A percentile compares a stretch with the other conserved stretches of the same genome.
Conservation (phyloP, 2,888 invertebrate genomes). For the Prenolepis imparis region DNA sequence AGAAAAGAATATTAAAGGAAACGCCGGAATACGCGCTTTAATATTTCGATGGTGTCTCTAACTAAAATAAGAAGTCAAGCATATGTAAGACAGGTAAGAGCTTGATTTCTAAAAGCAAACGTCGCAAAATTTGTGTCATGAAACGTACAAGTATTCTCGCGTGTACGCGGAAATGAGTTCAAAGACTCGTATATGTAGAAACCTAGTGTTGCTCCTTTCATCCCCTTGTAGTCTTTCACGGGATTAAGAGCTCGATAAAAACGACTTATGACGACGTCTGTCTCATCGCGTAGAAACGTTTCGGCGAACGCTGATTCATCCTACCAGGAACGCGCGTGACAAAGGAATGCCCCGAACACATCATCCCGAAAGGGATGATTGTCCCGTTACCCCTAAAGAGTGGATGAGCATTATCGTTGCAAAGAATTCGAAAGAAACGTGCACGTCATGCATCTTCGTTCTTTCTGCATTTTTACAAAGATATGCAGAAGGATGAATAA, state of each 20-base stretch:
- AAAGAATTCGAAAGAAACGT: conserved; percentile 28
- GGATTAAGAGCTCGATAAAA: conserved; percentile 57
- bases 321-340: conserved; percentile 7
- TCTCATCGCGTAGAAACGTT: conserved; percentile 25
- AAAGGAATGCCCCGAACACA: conserved; percentile 38
- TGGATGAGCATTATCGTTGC: conserved; percentile 18
- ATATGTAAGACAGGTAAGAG: conserved; percentile 23
- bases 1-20: conserved; percentile 74
- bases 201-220: conserved; percentile 1
- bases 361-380: conserved; percentile 48
- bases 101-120: conserved; percentile 61
- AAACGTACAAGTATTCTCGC: conserved; percentile 30
- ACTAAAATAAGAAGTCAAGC: conserved; percentile 30
- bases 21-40: conserved; percentile 68
- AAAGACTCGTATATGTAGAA: conserved; percentile 36
- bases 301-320: conserved; percentile 13
- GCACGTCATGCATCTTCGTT: neutral
- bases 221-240: conserved; percentile 9
- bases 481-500: neutral
- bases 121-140: conserved; percentile 57
- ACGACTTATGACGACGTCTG: conserved; percentile 26
- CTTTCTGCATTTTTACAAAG: conserved; percentile 18
- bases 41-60: conserved; percentile 67
- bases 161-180: conserved; percentile 55
- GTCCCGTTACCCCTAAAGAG: conserved; percentile 6